Conservation (phyloP, 1,140 invertebrate species). For the Brachionus koreanus region DNA sequence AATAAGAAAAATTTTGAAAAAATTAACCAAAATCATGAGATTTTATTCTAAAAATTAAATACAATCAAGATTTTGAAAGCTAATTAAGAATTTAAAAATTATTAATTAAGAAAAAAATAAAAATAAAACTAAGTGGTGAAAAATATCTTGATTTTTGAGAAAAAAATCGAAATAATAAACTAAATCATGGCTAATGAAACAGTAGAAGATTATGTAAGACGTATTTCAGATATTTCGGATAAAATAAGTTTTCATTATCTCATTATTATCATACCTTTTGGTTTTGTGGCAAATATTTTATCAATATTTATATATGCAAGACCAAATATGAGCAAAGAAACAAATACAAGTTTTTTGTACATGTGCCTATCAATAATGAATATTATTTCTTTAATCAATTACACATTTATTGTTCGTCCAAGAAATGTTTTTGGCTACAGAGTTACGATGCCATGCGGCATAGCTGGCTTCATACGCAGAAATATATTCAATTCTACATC, state of each 20-base stretch:
- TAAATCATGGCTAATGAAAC: background rate
- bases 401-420: background rate
- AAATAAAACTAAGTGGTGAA: background rate
- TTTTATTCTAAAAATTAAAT: no score
- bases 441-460: background rate
- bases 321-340: background rate
- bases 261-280: slow-evolving; percentile 10
- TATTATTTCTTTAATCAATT: slow-evolving; percentile 10
- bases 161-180: background rate
- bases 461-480: background rate
- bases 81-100: background rate
- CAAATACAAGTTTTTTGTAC: slow-evolving; percentile 22
- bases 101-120: background rate
- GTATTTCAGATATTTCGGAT: background rate
- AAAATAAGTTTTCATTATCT: slow-evolving; percentile 15
- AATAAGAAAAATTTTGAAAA: no score
- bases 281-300: background rate
- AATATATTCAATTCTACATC: slow-evolving; percentile 31
- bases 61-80: background rate
- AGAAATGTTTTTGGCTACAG: slow-evolving; percentile 2
- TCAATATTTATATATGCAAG: background rate
- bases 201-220: background rate
- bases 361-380: slow-evolving; percentile 30
- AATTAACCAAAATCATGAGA: no score
- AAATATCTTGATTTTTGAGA: background rate